A percentile compares a stretch with the other conserved stretches of the same genome.
Conservation (phyloP, 2,113 vertebrate genomes). For the Chaenocephalus aceratus region DNA sequence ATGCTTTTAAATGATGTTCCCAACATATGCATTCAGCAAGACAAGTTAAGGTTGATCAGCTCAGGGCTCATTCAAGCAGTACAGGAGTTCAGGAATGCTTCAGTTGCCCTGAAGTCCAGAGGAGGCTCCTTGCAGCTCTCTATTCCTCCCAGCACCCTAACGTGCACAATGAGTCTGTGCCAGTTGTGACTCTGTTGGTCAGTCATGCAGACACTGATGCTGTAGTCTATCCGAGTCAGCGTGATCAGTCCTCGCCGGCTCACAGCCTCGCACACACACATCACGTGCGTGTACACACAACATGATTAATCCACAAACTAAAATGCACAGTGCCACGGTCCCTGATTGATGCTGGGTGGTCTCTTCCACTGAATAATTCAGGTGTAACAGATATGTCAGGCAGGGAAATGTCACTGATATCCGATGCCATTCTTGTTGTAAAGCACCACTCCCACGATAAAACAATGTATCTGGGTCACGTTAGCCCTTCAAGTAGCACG, state of each 20-base stretch:
- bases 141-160: conserved; percentile 20
- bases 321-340: conserved; percentile 37
- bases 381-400: conserved; percentile 76
- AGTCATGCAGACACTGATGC: conserved; percentile 44
- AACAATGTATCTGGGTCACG: conserved; percentile 80
- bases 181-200: conserved; percentile 41
- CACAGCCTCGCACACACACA: neutral
- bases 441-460: conserved; percentile 63
- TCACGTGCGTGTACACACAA: conserved; percentile 6
- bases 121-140: conserved; percentile 12
- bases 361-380: conserved; percentile 81
- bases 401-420: conserved; percentile 77
- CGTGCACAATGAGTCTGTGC: conserved; percentile 33
- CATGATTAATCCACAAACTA: conserved; percentile 52
- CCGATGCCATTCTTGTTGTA: conserved; percentile 60
- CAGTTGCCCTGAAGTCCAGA: conserved; percentile 44
- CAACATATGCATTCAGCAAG: conserved; percentile 26
- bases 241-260: neutral
- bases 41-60: conserved; percentile 35
- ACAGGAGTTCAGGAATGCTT: conserved; percentile 37
- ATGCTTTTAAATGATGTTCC: conserved; percentile 40
- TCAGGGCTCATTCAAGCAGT: conserved; percentile 46
- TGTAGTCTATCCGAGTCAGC: conserved; percentile 33
- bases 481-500: conserved; percentile 60
- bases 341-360: conserved; percentile 70